These are phyloP conservation scores for Crotalus viridis DNA, from an alignment of 2,113 vertebrate species.

Conservation along the genomic window DNA sequence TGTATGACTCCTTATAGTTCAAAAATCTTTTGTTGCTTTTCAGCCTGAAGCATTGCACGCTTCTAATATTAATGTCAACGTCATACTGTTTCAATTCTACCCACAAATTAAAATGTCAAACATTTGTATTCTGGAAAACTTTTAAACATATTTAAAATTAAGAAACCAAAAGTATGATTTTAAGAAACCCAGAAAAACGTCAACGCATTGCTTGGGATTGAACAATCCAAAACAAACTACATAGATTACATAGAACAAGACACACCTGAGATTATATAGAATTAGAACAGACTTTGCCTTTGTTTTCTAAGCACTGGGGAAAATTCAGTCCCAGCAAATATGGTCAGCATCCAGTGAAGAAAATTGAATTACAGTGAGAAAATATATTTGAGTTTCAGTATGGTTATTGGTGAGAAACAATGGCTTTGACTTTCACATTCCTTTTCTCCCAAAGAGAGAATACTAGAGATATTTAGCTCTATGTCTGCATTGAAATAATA, in stretches of 20 bases:
- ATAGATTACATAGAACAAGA: background rate
- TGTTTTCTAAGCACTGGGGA: background rate
- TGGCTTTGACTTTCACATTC: background rate
- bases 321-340: background rate
- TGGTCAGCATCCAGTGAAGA: background rate
- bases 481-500: conserved; percentile 14
- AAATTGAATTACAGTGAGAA: background rate
- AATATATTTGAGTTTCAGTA: background rate
- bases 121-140: background rate
- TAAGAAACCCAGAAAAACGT: background rate
- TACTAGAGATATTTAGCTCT: background rate
- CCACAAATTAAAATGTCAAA: background rate
- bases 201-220: background rate
- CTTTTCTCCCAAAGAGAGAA: background rate
- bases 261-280: background rate
- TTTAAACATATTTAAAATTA: background rate
- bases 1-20: background rate
- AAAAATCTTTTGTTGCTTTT: background rate
- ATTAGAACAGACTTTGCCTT: background rate
- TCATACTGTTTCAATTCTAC: background rate
- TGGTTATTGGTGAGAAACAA: background rate
- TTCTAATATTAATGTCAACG: background rate
- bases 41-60: background rate
- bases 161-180: background rate
- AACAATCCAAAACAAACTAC: background rate